Conservation (phyloP, 2,888 invertebrate species). For the Therioaphis trifolii region DNA sequence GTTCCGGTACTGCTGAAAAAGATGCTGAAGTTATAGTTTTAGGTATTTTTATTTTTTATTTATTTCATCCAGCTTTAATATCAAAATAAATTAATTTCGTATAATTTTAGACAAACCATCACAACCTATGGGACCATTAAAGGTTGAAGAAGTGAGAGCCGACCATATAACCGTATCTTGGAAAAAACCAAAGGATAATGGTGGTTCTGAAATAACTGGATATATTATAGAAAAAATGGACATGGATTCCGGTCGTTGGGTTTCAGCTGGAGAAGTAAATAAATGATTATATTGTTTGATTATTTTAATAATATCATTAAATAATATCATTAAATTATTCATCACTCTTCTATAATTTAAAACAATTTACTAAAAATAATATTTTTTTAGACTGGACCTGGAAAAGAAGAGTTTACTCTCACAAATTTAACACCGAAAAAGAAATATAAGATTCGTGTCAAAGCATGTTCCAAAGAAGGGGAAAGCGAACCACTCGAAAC, state of each 20-base stretch:
- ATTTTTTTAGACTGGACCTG: slow-evolving; percentile 73
- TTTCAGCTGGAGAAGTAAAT: slow-evolving; percentile 90
- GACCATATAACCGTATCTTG: slow-evolving; percentile 92
- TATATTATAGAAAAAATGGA: slow-evolving; percentile 97
- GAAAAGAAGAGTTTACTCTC: slow-evolving; percentile 84
- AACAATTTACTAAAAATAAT: neutral
- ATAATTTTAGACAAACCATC: slow-evolving; percentile 80
- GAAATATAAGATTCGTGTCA: slow-evolving; percentile 97
- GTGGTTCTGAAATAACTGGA: slow-evolving; percentile 89
- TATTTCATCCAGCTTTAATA: neutral
- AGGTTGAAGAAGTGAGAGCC: slow-evolving; percentile 87
- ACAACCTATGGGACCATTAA: slow-evolving; percentile 85
- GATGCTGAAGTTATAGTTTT: slow-evolving; percentile 93
- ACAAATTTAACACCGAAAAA: slow-evolving; percentile 92
- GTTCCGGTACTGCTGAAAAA: slow-evolving; percentile 94
- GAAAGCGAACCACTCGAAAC: slow-evolving; percentile 96
- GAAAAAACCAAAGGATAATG: slow-evolving; percentile 88
- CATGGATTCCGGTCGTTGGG: slow-evolving; percentile 94
- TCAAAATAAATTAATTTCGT: neutral
- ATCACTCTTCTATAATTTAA: neutral
- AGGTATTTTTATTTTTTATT: slow-evolving; percentile 72
- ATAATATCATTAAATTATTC: no score
- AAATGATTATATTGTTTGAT: no score
- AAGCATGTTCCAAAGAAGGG: slow-evolving; percentile 96
- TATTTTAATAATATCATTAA: no score